Percentiles rank a stretch among this genome's conserved stretches.
These are phyloP conservation scores for Pteruthius melanotis DNA, from an alignment of 2,113 vertebrate genomes.

Conservation along the genomic window DNA sequence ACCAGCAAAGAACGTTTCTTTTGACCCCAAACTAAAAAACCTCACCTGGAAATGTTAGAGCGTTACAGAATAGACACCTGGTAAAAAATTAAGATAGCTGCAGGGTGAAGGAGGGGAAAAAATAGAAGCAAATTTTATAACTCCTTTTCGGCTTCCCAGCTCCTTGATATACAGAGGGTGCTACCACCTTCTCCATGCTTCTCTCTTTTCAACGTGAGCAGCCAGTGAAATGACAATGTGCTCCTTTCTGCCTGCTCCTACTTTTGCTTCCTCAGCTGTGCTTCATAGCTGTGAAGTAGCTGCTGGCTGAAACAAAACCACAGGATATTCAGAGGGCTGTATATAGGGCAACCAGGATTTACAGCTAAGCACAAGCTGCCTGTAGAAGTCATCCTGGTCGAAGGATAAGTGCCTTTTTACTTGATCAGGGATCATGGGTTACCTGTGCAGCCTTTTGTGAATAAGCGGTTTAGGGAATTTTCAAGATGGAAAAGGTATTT, in stretches of 20 bases:
- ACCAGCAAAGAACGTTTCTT: neutral
- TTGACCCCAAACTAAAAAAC: neutral
- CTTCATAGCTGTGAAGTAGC: neutral
- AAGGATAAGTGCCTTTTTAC: constrained; percentile 6
- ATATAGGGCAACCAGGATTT: constrained; percentile 54
- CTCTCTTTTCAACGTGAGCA: neutral
- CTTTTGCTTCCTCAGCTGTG: neutral
- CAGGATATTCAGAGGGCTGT: neutral
- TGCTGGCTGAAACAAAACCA: neutral
- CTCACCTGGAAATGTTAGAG: neutral
- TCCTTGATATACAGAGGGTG: neutral
- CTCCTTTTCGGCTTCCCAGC: neutral
- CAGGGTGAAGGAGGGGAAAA: neutral
- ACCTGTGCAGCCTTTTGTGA: neutral
- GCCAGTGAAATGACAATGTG: neutral
- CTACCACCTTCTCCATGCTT: neutral
- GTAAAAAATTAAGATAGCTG: neutral
- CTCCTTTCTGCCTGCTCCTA: neutral
- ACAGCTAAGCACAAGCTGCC: constrained; percentile 42
- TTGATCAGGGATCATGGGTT: neutral
- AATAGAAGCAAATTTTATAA: neutral
- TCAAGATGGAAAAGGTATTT: neutral
- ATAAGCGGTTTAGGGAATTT: neutral
- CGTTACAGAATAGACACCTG: neutral
- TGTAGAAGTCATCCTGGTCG: constrained; percentile 7